Percentiles rank a stretch among this genome's conserved stretches.
Evolutionary conservation across 92 coral and sea anemone genomes (phyloP).

Genomic region (Diadumene lineata): DNA sequence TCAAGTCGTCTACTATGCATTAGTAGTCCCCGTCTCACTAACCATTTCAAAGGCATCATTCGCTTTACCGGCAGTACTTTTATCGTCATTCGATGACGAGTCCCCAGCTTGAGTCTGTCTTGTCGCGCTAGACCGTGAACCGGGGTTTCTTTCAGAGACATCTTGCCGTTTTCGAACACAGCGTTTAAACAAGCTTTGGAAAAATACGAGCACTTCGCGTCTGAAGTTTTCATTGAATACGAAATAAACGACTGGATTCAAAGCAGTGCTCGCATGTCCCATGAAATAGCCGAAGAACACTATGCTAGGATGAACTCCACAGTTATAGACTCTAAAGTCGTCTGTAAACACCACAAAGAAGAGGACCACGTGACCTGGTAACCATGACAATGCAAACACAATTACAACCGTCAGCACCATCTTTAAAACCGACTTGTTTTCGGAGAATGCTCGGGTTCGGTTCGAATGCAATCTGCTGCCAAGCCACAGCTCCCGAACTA

Average conservation of each 20-base stretch:
- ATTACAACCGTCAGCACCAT: slow-evolving; percentile 36
- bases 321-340: neutral
- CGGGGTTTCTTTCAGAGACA: neutral
- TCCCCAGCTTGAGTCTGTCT: slow-evolving; percentile 12
- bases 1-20: neutral
- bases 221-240: slow-evolving; percentile 38
- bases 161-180: neutral
- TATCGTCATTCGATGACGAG: slow-evolving; percentile 23
- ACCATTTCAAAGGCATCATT: slow-evolving; percentile 34
- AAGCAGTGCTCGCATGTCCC: slow-evolving; percentile 65
- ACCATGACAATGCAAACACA: slow-evolving; percentile 64
- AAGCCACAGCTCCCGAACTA: slow-evolving; percentile 44
- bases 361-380: slow-evolving; percentile 55
- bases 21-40: neutral
- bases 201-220: neutral
- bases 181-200: neutral
- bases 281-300: slow-evolving; percentile 64
- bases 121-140: slow-evolving; percentile 9
- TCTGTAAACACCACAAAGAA: slow-evolving; percentile 46
- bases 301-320: slow-evolving; percentile 51
- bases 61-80: slow-evolving; percentile 8
- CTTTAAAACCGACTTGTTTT: slow-evolving; percentile 36
- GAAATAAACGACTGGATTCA: slow-evolving; percentile 59
- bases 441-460: slow-evolving; percentile 27
- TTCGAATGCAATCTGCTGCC: slow-evolving; percentile 22